phyloP scores from a whole-genome alignment of 1,140 invertebrate species.

The Bombus polaris region DNA sequence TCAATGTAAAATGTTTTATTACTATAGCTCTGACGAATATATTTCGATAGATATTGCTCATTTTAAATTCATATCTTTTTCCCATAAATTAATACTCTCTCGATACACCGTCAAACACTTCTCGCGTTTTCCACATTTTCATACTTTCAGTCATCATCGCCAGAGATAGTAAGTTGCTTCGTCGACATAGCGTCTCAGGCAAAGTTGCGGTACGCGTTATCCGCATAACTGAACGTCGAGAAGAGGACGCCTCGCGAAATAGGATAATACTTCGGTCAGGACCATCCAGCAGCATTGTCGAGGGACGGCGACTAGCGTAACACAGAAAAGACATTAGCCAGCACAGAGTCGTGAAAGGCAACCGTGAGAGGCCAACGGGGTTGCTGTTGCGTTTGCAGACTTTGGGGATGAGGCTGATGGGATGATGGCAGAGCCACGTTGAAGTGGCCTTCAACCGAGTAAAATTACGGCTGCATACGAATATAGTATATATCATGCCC shows the following conservation, averaged over 20 bases:
- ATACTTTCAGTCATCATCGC: not conserved
- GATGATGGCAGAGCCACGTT: slow-evolving; percentile 59
- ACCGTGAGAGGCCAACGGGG: slow-evolving; percentile 39
- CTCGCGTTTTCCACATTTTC: no score
- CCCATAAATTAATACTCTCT: no score
- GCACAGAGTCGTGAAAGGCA: slow-evolving; percentile 62
- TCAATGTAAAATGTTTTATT: no score
- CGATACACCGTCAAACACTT: no score
- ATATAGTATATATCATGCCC: not conserved
- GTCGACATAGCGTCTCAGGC: slow-evolving; percentile 2
- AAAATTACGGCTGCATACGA: slow-evolving; percentile 63
- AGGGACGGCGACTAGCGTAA: slow-evolving; percentile 76
- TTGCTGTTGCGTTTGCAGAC: slow-evolving; percentile 43
- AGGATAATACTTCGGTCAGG: slow-evolving; percentile 75
- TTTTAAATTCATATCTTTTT: no score
- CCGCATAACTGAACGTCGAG: slow-evolving; percentile 68
- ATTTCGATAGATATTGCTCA: no score
- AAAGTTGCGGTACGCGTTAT: slow-evolving; percentile 56
- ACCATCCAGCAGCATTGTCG: slow-evolving; percentile 67
- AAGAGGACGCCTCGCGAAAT: slow-evolving; percentile 72
- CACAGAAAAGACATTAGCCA: slow-evolving; percentile 82
- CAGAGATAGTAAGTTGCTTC: not conserved
- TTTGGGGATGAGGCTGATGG: slow-evolving; percentile 50
- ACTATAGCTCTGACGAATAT: no score
- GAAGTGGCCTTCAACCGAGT: slow-evolving; percentile 57